A percentile compares a stretch with the other conserved stretches of the same genome.
These are phyloP conservation scores for Otis tarda DNA, from an alignment of 2,113 vertebrate genomes.

Conservation along the genomic window DNA sequence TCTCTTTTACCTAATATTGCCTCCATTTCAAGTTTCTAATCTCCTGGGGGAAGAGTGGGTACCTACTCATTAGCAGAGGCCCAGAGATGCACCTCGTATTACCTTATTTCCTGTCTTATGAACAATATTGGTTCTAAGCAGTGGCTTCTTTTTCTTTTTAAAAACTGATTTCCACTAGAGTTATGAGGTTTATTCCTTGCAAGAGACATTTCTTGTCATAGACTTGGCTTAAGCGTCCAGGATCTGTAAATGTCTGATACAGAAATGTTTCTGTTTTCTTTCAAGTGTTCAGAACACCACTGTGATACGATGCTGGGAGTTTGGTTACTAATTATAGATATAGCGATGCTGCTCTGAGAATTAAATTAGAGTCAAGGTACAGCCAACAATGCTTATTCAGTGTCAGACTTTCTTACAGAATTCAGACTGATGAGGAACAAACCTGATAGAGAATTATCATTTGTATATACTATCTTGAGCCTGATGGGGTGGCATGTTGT, in stretches of 20 bases:
- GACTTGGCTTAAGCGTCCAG: neutral
- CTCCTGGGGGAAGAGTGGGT: neutral
- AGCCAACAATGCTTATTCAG: neutral
- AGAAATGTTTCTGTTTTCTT: neutral
- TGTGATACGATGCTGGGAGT: neutral
- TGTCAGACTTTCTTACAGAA: neutral
- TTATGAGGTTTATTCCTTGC: neutral
- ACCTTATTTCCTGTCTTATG: neutral
- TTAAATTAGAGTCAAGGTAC: neutral
- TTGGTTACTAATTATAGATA: neutral
- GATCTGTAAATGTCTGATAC: neutral
- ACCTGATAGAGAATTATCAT: neutral
- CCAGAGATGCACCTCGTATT: neutral
- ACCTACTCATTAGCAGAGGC: neutral
- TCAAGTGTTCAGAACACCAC: neutral
- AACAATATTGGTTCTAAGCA: neutral
- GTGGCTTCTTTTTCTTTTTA: neutral
- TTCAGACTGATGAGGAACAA: neutral
- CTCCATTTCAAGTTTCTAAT: neutral
- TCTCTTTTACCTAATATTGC: neutral
- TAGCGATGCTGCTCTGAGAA: neutral
- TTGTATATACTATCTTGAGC: neutral
- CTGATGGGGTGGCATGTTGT: neutral
- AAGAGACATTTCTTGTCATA: neutral
- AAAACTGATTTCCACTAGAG: neutral